phyloP scores from a whole-genome alignment of 2,113 vertebrate species.

The Sylvilagus bachmani region DNA sequence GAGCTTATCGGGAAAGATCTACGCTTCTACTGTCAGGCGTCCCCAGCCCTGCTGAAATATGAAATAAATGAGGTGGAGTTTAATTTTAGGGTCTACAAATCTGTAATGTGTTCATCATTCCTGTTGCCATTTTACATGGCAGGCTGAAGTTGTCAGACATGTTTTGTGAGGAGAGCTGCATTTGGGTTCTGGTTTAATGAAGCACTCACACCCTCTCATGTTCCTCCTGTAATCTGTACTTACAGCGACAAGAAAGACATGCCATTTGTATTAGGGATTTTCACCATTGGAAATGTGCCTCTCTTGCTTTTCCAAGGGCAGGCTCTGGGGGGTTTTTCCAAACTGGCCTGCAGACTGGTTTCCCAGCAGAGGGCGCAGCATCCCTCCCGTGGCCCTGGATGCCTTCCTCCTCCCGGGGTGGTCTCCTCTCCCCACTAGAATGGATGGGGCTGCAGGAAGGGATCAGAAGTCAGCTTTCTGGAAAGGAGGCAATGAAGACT shows the following conservation, averaged over 20 bases:
- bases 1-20: conserved; percentile 67
- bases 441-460: background rate
- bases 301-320: background rate
- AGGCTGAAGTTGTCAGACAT: background rate
- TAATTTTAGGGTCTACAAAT: conserved; percentile 86
- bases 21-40: conserved; percentile 61
- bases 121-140: conserved; percentile 58
- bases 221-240: background rate
- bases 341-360: background rate
- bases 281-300: background rate
- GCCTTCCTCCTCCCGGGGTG: background rate
- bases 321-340: background rate
- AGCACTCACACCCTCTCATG: background rate
- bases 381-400: background rate
- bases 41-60: conserved; percentile 71
- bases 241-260: background rate
- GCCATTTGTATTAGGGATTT: background rate
- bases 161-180: conserved; percentile 53
- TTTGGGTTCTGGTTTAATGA: conserved; percentile 57
- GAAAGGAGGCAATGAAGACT: conserved; percentile 70
- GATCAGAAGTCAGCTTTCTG: background rate
- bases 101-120: conserved; percentile 75
- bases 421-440: background rate
- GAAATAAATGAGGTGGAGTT: conserved; percentile 82
- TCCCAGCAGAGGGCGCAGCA: background rate